These are phyloP conservation scores for Uropetala carovei DNA, from an alignment of 2,888 invertebrate species.

Conservation along the genomic window DNA sequence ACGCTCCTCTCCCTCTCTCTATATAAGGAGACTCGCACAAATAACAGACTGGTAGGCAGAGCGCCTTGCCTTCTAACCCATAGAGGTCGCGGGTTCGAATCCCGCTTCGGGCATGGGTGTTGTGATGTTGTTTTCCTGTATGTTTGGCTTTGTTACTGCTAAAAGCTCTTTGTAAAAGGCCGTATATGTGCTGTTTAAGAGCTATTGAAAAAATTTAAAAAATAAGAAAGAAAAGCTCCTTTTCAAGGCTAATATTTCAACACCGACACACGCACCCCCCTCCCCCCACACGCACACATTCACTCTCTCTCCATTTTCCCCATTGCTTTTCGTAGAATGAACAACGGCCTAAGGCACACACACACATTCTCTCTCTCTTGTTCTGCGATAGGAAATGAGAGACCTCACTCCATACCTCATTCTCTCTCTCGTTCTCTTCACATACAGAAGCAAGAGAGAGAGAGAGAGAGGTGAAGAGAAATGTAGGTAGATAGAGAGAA, in stretches of 20 bases:
- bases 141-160: too few relatives aligned
- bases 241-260: background rate
- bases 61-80: too few relatives aligned
- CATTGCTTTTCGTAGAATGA: background rate
- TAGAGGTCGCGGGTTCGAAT: too few relatives aligned
- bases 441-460: background rate
- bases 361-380: too few relatives aligned
- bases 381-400: background rate
- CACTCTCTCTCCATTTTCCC: too few relatives aligned
- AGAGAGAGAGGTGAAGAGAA: background rate
- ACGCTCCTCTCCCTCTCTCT: background rate
- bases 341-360: background rate
- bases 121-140: too few relatives aligned
- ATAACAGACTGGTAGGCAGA: background rate
- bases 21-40: background rate
- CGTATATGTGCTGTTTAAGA: too few relatives aligned
- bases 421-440: background rate
- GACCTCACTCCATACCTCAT: background rate
- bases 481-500: background rate
- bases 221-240: too few relatives aligned
- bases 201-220: too few relatives aligned
- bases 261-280: background rate
- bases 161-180: too few relatives aligned
- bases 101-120: too few relatives aligned
- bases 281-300: background rate